Evolutionary conservation across 2,888 invertebrate species (phyloP).

Genomic region (Netelia inedita): DNA sequence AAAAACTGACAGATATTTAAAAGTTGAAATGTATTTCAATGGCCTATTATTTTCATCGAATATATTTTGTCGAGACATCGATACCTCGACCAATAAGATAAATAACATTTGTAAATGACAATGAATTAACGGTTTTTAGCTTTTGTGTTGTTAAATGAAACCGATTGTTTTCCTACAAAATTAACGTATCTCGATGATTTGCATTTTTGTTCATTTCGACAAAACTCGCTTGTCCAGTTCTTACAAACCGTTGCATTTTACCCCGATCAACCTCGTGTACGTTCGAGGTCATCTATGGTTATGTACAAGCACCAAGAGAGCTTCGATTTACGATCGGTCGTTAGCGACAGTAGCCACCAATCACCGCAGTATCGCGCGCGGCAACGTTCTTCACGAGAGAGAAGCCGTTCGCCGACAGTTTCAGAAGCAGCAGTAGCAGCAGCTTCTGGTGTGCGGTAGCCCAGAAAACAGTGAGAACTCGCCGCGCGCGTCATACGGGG

Average conservation of each 20-base stretch:
- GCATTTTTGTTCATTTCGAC: neutral
- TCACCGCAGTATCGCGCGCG: constrained; percentile 51
- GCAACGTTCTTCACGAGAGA: constrained; percentile 33
- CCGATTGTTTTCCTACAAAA: too few relatives aligned
- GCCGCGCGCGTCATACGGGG: neutral
- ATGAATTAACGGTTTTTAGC: too few relatives aligned
- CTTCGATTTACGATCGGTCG: constrained; percentile 65
- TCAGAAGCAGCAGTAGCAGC: neutral
- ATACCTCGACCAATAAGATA: too few relatives aligned
- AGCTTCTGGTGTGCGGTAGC: neutral
- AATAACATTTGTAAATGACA: neutral
- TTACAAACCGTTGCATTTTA: neutral
- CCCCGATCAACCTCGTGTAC: neutral
- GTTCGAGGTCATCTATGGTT: constrained; percentile 6
- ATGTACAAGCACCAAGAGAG: neutral
- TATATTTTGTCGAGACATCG: too few relatives aligned
- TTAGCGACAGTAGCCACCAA: constrained; percentile 64
- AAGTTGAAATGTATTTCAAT: too few relatives aligned
- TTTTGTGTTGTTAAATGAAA: too few relatives aligned
- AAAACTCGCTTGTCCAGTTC: neutral
- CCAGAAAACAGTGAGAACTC: constrained; percentile 1
- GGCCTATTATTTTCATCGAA: too few relatives aligned
- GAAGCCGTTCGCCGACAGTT: neutral
- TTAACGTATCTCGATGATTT: too few relatives aligned
- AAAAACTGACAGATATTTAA: too few relatives aligned